Evolutionary conservation across 1,140 invertebrate species (phyloP).

Genomic region (Popillia japonica): DNA sequence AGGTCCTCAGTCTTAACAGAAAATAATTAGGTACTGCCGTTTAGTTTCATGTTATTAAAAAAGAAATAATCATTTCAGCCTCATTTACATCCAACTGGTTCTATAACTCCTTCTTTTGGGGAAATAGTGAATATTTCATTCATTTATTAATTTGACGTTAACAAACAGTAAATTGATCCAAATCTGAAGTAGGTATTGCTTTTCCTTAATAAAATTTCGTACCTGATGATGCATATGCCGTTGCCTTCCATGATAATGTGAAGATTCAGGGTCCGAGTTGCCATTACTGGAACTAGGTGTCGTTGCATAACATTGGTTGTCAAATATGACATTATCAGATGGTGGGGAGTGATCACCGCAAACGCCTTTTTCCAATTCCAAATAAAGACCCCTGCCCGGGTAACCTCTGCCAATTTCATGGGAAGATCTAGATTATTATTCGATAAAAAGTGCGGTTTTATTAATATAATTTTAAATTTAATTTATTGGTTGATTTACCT

Average conservation of each 20-base stretch:
- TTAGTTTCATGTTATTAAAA: too few relatives aligned
- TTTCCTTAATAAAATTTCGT: background rate
- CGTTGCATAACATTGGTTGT: slow-evolving; percentile 93
- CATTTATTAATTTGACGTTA: too few relatives aligned
- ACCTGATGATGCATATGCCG: slow-evolving; percentile 65
- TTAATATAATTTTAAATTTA: background rate
- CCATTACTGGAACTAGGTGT: slow-evolving; percentile 91
- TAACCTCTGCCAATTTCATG: slow-evolving; percentile 71
- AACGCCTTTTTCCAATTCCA: slow-evolving; percentile 78
- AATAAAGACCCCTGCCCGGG: slow-evolving; percentile 75
- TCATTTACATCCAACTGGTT: background rate
- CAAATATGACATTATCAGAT: slow-evolving; percentile 91
- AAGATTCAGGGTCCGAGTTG: slow-evolving; percentile 84
- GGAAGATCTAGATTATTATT: slow-evolving; percentile 63
- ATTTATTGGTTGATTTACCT: slow-evolving; percentile 49
- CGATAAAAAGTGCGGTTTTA: background rate
- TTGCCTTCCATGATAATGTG: slow-evolving; percentile 65
- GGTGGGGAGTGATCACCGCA: slow-evolving; percentile 83
- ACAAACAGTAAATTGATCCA: too few relatives aligned
- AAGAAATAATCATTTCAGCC: background rate
- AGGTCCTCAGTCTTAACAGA: too few relatives aligned
- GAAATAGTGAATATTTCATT: too few relatives aligned
- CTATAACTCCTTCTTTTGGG: too few relatives aligned
- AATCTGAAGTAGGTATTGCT: too few relatives aligned
- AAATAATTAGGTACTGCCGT: too few relatives aligned